phyloP scores from a whole-genome alignment of 2,888 invertebrate species.

The Flabesymbios commensalis region DNA sequence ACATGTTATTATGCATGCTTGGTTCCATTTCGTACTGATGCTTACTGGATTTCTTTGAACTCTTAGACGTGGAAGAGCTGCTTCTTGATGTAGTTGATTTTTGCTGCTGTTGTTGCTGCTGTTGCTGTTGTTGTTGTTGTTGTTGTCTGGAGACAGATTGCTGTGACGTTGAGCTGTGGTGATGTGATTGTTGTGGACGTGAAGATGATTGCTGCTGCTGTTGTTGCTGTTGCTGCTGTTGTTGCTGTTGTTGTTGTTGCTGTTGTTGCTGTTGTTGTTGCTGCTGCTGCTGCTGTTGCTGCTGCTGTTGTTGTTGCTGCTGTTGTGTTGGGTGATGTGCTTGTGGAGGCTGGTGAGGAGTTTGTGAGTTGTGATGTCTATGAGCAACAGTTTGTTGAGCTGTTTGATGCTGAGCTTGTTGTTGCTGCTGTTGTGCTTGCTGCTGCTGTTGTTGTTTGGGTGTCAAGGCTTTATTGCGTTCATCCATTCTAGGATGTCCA shows the following conservation, averaged over 20 bases:
- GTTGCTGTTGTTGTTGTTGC: not conserved
- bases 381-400: no score
- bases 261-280: not conserved
- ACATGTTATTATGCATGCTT: slow-evolving; percentile 19
- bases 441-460: no score
- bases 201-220: not conserved
- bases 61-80: slow-evolving; percentile 7
- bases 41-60: slow-evolving; percentile 4
- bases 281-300: no score
- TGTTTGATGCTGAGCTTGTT: no score
- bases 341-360: no score
- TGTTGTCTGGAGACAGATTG: not conserved
- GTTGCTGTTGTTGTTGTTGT: no score
- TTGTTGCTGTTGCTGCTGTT: not conserved
- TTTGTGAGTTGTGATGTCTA: no score
- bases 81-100: not conserved
- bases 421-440: no score
- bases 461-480: no score
- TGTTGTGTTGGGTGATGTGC: no score
- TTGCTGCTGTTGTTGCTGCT: not conserved
- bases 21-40: not conserved
- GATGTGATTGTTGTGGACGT: not conserved
- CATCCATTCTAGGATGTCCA: no score
- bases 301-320: no score
- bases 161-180: not conserved